phyloP scores from a whole-genome alignment of 2,113 vertebrate genomes.

The Sciurus niger region DNA sequence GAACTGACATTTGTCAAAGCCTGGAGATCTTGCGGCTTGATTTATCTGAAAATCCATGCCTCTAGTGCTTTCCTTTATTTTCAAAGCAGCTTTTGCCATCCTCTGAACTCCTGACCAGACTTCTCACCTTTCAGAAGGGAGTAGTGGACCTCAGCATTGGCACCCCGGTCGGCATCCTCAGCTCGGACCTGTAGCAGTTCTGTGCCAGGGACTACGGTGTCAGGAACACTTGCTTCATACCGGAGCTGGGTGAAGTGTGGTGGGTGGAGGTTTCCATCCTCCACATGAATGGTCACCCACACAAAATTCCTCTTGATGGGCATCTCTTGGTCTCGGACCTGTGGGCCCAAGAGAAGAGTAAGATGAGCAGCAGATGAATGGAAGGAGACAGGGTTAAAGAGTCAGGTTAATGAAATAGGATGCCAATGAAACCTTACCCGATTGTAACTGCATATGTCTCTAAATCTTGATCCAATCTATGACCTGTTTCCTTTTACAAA shows the following conservation, averaged over 20 bases:
- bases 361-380: background rate
- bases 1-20: conserved; percentile 25
- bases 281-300: conserved; percentile 91
- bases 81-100: background rate
- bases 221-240: conserved; percentile 91
- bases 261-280: conserved; percentile 94
- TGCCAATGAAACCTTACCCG: background rate
- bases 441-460: background rate
- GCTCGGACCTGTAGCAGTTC: conserved; percentile 95
- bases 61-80: background rate
- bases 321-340: conserved; percentile 98
- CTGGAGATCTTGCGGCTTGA: background rate
- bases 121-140: conserved; percentile 94
- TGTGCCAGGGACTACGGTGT: conserved; percentile 87
- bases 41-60: background rate
- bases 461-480: background rate
- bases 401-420: conserved; percentile 6
- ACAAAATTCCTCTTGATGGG: conserved; percentile 96
- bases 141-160: conserved; percentile 94
- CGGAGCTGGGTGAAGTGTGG: conserved; percentile 92
- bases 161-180: conserved; percentile 93
- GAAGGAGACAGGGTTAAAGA: background rate
- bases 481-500: background rate
- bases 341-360: conserved; percentile 5
- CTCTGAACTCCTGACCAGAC: no score